Conservation (phyloP, 2,113 vertebrate genomes). For the Atrichornis clamosus region DNA sequence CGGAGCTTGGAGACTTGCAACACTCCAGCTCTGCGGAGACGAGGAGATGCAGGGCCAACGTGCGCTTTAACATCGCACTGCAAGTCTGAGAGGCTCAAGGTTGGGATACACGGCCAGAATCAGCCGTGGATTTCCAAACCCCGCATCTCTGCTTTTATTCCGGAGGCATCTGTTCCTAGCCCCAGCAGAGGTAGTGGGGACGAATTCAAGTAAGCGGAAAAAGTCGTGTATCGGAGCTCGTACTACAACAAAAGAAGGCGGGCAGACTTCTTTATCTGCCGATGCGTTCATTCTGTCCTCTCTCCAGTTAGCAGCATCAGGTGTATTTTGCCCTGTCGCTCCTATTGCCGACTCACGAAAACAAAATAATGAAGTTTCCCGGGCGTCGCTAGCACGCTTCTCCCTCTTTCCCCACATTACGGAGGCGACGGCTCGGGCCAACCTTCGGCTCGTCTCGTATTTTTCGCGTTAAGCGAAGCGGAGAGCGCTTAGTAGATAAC, state of each 20-base stretch:
- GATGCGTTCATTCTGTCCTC: background rate
- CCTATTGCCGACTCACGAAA: background rate
- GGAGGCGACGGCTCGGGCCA: background rate
- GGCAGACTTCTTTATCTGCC: background rate
- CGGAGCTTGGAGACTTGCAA: too few relatives aligned
- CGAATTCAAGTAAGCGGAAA: background rate
- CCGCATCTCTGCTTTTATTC: background rate
- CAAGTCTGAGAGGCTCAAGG: background rate
- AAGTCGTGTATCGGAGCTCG: background rate
- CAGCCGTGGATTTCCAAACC: background rate
- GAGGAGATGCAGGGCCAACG: background rate
- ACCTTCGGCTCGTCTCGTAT: accelerated
- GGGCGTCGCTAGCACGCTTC: background rate
- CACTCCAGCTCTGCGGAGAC: background rate
- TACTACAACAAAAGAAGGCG: too few relatives aligned
- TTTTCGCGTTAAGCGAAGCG: background rate
- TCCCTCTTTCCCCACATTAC: background rate
- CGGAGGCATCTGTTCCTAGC: background rate
- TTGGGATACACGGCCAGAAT: background rate
- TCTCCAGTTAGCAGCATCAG: background rate
- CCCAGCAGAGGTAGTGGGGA: background rate
- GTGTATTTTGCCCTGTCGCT: background rate
- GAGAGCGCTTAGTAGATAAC: background rate
- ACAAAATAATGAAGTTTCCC: background rate
- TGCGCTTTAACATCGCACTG: accelerated